Base-by-base conservation (phyloP, 2,888 invertebrate species). In the Tetrapedia diversipes region DNA sequence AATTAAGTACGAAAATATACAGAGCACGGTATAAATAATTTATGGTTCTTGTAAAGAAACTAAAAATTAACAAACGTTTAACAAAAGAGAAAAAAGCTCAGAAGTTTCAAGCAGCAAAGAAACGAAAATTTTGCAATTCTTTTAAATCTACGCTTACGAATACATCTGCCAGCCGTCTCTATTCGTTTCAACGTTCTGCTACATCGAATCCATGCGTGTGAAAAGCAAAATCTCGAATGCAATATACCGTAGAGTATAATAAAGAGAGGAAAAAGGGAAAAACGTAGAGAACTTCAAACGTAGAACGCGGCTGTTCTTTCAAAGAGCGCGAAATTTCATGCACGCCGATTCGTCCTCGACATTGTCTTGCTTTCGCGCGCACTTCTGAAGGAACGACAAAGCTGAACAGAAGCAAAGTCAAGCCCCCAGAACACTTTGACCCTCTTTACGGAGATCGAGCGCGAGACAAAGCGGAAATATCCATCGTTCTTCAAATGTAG, bases 401-500 rank as follows among this genome's bases (percentile, higher is more conserved):
- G 27, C 29, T 16, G 10, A 8, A 29, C 27, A 8, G 49, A 51
- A 51, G 27, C 49, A 51, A 51, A 51, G 49, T 51, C 27, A 29
- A 51, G 49, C 27, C 49, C 37, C 45, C 14, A 19, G 19, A 24
- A 19, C 60, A 32, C 45, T 60, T 43, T 32, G 39, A 60, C 45
- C 45, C 29, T n/a, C 45, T 29, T 41, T 27, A n/a, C 16, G n/a
- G 27, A 29, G 29, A n/a, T 43, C 57, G 60, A 29, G 29, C 11
- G 14, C 56, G 10, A 37, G 32, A 61, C 61, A 69, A 53, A 37
- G 70, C 51, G 29, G 29, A 51, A 51, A 29, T 51, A 51, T 51
- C 29, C 49, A 16, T 29, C 27, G 27, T 51, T 51, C 49, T 29
- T 29, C 27, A 29, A 51, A 51, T 16, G 29, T 51, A 10, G 27